Conservation (phyloP, 2,113 vertebrate species). For the Dolichotis patagonum region DNA sequence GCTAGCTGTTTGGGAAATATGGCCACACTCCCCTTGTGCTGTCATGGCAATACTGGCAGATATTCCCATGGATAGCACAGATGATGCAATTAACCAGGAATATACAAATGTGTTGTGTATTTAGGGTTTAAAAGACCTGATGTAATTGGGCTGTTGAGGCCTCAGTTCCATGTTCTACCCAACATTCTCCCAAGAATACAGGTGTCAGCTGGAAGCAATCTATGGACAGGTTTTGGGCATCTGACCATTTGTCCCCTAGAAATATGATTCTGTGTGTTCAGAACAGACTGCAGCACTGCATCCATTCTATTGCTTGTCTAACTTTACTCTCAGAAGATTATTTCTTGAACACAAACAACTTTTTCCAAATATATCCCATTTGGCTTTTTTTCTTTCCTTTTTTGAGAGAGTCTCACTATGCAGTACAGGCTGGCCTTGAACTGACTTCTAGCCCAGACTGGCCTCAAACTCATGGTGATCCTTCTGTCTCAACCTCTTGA, state of each 20-base stretch:
- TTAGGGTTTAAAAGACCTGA: neutral
- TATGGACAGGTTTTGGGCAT: neutral
- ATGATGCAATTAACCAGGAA: neutral
- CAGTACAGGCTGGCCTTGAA: too few relatives aligned
- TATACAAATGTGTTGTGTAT: neutral
- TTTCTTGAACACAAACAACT: conserved; percentile 91
- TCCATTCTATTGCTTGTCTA: conserved; percentile 88
- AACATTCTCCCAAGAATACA: neutral
- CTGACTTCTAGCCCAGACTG: too few relatives aligned
- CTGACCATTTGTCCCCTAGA: neutral
- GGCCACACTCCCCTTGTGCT: too few relatives aligned
- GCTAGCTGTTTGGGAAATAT: neutral
- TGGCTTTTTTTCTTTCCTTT: too few relatives aligned
- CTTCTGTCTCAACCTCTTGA: too few relatives aligned
- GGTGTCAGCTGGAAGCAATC: neutral
- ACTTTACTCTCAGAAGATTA: conserved; percentile 95
- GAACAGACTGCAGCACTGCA: neutral
- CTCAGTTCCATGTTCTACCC: neutral
- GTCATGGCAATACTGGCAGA: neutral
- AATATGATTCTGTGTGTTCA: neutral
- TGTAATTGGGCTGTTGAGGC: neutral
- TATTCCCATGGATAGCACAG: neutral
- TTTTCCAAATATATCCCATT: conserved; percentile 93
- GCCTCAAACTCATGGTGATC: too few relatives aligned
- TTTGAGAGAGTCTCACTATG: too few relatives aligned